Percentiles rank a stretch among this genome's conserved stretches.
Evolutionary conservation across 2,113 vertebrate species (phyloP).

Genomic region (Strigops habroptila): DNA sequence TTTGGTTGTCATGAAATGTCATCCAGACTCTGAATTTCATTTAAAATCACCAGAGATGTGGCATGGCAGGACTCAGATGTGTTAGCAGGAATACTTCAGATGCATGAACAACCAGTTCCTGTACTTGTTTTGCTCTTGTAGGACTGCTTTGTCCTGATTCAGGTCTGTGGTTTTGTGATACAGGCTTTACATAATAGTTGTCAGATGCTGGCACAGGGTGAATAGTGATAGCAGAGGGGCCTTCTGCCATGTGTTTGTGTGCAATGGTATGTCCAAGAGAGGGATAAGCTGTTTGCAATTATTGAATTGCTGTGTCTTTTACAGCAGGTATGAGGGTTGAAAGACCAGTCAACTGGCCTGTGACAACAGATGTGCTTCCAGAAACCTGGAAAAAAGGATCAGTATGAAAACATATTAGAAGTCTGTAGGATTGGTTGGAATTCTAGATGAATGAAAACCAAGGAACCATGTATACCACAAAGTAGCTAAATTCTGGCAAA

Average conservation of each 20-base stretch:
- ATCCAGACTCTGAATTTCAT: neutral
- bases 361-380: neutral
- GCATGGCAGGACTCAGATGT: neutral
- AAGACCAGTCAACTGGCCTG: neutral
- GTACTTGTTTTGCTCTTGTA: neutral
- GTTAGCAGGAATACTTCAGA: neutral
- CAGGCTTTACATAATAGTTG: neutral
- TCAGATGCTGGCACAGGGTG: neutral
- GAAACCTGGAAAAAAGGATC: neutral
- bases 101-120: neutral
- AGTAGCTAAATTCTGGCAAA: neutral
- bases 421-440: neutral
- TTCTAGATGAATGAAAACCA: neutral
- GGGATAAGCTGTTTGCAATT: neutral
- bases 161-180: neutral
- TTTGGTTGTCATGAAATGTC: neutral
- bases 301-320: neutral
- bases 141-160: neutral
- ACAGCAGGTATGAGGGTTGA: neutral
- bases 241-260: neutral
- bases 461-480: neutral
- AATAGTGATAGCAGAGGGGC: neutral
- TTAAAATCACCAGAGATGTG: neutral
- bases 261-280: neutral
- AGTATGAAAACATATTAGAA: neutral